These are phyloP conservation scores for Enteromius thamalakanensis DNA, from an alignment of 2,797 vertebrate genomes.

Conservation along the genomic window DNA sequence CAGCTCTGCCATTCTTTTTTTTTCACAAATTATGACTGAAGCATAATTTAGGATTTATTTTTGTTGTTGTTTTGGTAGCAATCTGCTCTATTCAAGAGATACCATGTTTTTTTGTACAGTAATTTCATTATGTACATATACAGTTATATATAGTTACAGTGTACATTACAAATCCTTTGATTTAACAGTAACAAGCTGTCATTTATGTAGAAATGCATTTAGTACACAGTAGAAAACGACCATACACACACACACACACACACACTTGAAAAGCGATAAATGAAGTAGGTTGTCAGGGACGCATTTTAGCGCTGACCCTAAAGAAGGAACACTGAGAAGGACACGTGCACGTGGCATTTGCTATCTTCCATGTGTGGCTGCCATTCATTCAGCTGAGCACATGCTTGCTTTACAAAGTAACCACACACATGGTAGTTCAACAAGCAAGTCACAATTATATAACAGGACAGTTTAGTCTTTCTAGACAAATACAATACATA, in stretches of 20 bases:
- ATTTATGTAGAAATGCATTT: conserved; percentile 13
- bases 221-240: background rate
- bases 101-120: background rate
- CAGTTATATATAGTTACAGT: background rate
- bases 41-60: background rate
- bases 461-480: background rate
- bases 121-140: background rate
- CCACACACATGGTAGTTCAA: background rate
- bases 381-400: conserved; percentile 36
- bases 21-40: background rate
- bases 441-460: conserved; percentile 8
- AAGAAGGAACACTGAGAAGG: conserved; percentile 53
- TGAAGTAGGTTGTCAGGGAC: conserved; percentile 64
- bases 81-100: background rate
- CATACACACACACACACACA: conserved; percentile 11
- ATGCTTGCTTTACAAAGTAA: conserved; percentile 1
- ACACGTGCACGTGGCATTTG: conserved; percentile 58
- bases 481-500: background rate
- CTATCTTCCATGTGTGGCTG: conserved; percentile 63
- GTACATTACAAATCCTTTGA: background rate
- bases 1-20: background rate
- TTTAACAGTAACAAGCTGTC: background rate
- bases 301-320: conserved; percentile 45
- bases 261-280: conserved; percentile 67
- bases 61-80: too few relatives aligned